Conservation (phyloP, 2,113 vertebrate genomes). For the Lycocorax pyrrhopterus region DNA sequence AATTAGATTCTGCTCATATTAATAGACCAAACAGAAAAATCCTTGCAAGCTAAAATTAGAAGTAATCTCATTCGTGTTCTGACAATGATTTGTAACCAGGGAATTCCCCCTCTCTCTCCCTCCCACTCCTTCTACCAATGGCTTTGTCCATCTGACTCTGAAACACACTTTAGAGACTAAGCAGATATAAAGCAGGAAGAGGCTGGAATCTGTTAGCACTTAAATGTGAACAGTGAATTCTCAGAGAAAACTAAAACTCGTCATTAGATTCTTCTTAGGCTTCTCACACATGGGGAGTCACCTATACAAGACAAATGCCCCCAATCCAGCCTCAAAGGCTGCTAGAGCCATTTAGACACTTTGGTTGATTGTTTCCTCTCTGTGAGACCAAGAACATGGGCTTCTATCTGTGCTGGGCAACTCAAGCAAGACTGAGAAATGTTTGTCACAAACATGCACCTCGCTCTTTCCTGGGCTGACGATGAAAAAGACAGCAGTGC, state of each 20-base stretch:
- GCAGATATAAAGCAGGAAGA: not conserved
- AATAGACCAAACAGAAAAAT: constrained; percentile 46
- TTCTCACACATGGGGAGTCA: not conserved
- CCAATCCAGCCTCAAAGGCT: not conserved
- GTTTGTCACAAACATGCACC: not conserved
- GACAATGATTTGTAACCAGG: constrained; percentile 5
- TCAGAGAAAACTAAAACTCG: not conserved
- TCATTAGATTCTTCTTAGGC: not conserved
- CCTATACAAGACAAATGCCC: not conserved
- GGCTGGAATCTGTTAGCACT: not conserved
- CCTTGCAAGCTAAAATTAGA: constrained; percentile 30
- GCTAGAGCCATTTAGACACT: not conserved
- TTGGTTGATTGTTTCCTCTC: not conserved
- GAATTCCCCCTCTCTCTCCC: constrained; percentile 25
- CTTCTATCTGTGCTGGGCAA: not conserved
- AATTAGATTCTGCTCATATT: constrained; percentile 35
- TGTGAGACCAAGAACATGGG: not conserved
- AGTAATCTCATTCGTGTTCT: constrained; percentile 13
- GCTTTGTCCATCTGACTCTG: not conserved
- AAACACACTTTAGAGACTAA: not conserved
- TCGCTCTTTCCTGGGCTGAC: not conserved
- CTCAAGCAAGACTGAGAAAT: not conserved
- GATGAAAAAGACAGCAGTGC: not conserved
- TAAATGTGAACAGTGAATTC: not conserved
- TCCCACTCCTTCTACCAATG: not conserved